Evolutionary conservation across 2,797 vertebrate species (phyloP).

Genomic region (Pygocentrus nattereri): DNA sequence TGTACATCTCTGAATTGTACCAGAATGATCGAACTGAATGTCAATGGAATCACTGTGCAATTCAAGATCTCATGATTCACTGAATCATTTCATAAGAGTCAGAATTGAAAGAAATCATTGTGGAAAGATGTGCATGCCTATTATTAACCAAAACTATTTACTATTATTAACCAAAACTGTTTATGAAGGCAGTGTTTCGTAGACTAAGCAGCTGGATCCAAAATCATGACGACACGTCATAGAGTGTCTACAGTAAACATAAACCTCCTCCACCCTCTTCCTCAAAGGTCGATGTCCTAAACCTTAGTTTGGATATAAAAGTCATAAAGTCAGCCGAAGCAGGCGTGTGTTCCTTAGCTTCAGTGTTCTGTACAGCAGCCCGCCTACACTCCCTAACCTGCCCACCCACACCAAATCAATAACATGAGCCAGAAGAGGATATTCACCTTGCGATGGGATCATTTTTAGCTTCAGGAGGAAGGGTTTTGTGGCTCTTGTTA

Average conservation of each 20-base stretch:
- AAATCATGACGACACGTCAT: neutral
- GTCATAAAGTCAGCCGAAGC: constrained; percentile 8
- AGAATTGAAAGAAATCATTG: neutral
- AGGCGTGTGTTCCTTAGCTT: neutral
- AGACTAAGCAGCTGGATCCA: neutral
- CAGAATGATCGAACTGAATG: too few species aligned
- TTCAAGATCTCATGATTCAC: too few species aligned
- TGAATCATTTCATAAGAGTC: too few species aligned
- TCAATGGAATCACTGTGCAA: too few species aligned
- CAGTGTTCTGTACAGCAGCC: constrained; percentile 9
- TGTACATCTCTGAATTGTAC: too few species aligned
- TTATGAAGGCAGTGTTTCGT: neutral
- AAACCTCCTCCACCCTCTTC: constrained; percentile 16
- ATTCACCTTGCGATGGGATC: neutral
- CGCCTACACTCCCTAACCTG: constrained; percentile 33
- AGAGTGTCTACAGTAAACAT: constrained; percentile 9
- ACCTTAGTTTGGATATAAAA: constrained; percentile 30
- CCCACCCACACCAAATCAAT: constrained; percentile 34
- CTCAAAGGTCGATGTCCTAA: constrained; percentile 6
- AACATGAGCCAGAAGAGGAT: neutral
- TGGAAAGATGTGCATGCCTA: neutral
- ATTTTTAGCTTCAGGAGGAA: neutral
- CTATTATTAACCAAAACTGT: neutral
- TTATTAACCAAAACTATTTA: neutral
- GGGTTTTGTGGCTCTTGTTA: neutral